Evolutionary conservation across 2,888 invertebrate genomes (phyloP).

Genomic region (Trypoxylon attenuatum): DNA sequence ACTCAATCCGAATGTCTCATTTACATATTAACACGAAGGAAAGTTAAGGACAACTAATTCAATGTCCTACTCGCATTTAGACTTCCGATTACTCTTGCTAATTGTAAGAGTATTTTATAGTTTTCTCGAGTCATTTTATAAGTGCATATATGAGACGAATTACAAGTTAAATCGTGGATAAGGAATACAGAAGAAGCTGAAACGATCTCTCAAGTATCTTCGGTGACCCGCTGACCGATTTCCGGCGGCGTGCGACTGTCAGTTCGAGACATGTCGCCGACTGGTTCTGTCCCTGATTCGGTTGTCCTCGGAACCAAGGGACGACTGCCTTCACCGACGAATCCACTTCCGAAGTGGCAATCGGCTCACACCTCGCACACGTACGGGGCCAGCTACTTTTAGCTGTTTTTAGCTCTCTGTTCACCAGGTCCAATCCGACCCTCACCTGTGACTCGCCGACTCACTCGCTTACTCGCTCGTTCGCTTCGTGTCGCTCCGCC

Average conservation of each 20-base stretch:
- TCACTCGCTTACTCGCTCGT: constrained; percentile 27
- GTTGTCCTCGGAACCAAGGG: constrained; percentile 9
- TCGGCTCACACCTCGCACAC: neutral
- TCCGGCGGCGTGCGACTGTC: constrained; percentile 45
- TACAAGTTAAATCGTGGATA: no score
- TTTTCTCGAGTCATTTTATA: no score
- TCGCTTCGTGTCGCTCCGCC: constrained; percentile 43
- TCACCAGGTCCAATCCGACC: neutral
- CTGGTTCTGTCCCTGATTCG: constrained; percentile 35
- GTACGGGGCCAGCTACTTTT: neutral
- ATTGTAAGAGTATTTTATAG: no score
- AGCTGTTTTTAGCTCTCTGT: neutral
- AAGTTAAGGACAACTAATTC: constrained; percentile 31
- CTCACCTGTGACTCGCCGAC: neutral
- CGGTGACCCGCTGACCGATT: constrained; percentile 65
- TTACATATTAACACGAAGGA: constrained; percentile 49
- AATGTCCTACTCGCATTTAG: no score
- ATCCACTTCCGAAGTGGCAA: neutral
- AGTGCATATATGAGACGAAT: no score
- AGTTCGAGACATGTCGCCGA: constrained; percentile 23
- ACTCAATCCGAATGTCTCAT: constrained; percentile 32
- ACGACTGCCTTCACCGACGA: constrained; percentile 16
- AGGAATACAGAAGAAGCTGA: no score
- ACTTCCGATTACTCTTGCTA: no score
- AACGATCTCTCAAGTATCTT: no score